These are phyloP conservation scores for Epirrhoe alternata DNA, from an alignment of 2,888 invertebrate species.

Conservation along the genomic window DNA sequence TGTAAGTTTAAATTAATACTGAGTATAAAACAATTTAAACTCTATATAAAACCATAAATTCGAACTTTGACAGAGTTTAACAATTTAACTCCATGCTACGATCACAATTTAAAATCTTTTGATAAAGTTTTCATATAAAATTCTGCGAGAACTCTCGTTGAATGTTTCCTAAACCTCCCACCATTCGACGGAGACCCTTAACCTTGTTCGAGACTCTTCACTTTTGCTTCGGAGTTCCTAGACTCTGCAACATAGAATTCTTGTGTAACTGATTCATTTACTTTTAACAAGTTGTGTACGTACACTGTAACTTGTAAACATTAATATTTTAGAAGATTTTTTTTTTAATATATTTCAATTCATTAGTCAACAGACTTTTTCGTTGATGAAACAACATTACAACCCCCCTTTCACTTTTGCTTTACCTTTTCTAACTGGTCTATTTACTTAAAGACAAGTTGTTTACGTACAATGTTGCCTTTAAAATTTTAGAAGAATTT, in stretches of 20 bases:
- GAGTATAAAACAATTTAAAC: neutral
- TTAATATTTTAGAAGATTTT: too few relatives aligned
- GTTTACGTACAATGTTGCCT: too few relatives aligned
- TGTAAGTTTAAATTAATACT: neutral
- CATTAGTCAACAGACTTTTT: too few relatives aligned
- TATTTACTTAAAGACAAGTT: too few relatives aligned
- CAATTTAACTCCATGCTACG: neutral
- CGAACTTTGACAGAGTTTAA: neutral
- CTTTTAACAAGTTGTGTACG: conserved; percentile 44
- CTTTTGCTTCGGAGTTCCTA: conserved; percentile 30
- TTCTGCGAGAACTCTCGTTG: conserved; percentile 46
- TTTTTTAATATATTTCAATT: too few relatives aligned
- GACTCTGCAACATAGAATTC: conserved; percentile 35
- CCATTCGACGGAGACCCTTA: conserved; percentile 40
- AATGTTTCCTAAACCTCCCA: conserved; percentile 27
- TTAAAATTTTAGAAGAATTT: conserved; percentile 20
- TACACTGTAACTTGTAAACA: too few relatives aligned
- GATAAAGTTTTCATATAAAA: conserved; percentile 50
- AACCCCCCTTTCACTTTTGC: too few relatives aligned
- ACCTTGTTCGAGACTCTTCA: conserved; percentile 31
- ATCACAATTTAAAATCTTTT: conserved; percentile 47
- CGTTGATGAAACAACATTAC: too few relatives aligned
- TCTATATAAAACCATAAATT: neutral
- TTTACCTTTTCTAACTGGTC: too few relatives aligned
- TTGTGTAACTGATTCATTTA: conserved; percentile 38